phyloP scores from a whole-genome alignment of 2,888 invertebrate genomes.

The Cheilosia vulpina region DNA sequence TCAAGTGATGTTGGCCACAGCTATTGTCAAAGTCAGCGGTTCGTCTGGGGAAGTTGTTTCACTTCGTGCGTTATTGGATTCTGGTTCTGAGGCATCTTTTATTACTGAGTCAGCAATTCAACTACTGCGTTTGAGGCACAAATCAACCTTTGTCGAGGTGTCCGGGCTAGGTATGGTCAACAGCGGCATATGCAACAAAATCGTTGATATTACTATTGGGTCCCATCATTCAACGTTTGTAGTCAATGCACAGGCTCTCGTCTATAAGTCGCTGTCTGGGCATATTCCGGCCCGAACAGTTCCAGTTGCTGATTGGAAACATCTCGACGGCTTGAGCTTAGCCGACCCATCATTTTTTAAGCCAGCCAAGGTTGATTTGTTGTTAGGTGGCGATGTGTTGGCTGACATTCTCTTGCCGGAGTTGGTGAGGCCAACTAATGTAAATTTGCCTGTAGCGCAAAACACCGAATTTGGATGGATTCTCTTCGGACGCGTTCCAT shows the following conservation, averaged over 20 bases:
- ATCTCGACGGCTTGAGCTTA: conserved; percentile 20
- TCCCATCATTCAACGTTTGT: conserved; percentile 6
- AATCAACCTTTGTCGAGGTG: conserved; percentile 12
- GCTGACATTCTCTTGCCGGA: conserved; percentile 21
- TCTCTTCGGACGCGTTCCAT: conserved; percentile 1
- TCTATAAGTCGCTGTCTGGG: conserved; percentile 26
- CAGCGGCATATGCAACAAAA: conserved; percentile 20
- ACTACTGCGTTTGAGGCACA: not conserved
- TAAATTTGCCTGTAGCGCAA: conserved; percentile 12
- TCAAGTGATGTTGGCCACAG: conserved; percentile 19
- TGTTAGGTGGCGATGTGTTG: conserved; percentile 23
- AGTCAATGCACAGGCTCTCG: conserved; percentile 2
- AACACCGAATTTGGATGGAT: conserved; percentile 12
- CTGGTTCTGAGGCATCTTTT: conserved; percentile 5
- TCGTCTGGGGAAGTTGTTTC: conserved; percentile 8
- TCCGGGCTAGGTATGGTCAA: conserved; percentile 32
- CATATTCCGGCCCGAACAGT: conserved; percentile 18
- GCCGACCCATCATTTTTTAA: conserved; percentile 23
- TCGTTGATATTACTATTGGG: conserved; percentile 6
- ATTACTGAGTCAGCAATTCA: conserved; percentile 9
- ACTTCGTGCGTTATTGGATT: conserved; percentile 8
- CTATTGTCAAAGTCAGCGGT: not conserved
- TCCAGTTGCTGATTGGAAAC: conserved; percentile 13
- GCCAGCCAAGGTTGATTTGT: conserved; percentile 19
- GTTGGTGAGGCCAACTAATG: not conserved